Evolutionary conservation across 2,113 vertebrate genomes (phyloP).

Genomic region (Gallinago media): DNA sequence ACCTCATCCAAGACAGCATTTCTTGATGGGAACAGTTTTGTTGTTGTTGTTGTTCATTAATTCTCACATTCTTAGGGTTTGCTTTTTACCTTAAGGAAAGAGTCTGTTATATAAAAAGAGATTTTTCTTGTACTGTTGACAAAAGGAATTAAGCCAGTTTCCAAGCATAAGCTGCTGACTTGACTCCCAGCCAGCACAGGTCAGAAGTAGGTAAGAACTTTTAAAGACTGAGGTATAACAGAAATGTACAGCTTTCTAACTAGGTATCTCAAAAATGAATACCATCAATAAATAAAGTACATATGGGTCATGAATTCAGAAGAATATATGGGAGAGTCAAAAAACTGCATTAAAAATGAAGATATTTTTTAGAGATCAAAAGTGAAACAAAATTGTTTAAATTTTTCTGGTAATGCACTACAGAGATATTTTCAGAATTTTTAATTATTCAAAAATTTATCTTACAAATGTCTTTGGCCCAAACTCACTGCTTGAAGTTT

Average conservation of each 20-base stretch:
- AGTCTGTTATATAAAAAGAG: neutral
- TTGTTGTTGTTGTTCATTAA: neutral
- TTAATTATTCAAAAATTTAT: neutral
- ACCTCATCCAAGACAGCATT: neutral
- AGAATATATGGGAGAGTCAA: neutral
- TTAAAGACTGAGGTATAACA: neutral
- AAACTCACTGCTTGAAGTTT: neutral
- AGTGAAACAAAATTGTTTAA: neutral
- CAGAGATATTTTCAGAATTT: neutral
- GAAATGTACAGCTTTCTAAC: neutral
- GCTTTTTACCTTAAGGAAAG: neutral
- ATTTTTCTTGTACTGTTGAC: neutral
- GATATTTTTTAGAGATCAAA: neutral
- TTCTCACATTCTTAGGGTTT: neutral
- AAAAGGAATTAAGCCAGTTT: neutral
- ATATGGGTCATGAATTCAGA: neutral
- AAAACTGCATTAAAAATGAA: neutral
- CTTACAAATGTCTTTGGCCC: neutral
- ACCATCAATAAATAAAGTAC: neutral
- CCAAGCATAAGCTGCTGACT: neutral
- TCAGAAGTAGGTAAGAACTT: neutral
- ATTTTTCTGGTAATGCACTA: neutral
- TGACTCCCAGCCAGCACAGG: neutral
- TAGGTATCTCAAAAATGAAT: neutral
- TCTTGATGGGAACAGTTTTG: neutral